Evolutionary conservation across 2,888 invertebrate genomes (phyloP).

Genomic region (Acheta domesticus): DNA sequence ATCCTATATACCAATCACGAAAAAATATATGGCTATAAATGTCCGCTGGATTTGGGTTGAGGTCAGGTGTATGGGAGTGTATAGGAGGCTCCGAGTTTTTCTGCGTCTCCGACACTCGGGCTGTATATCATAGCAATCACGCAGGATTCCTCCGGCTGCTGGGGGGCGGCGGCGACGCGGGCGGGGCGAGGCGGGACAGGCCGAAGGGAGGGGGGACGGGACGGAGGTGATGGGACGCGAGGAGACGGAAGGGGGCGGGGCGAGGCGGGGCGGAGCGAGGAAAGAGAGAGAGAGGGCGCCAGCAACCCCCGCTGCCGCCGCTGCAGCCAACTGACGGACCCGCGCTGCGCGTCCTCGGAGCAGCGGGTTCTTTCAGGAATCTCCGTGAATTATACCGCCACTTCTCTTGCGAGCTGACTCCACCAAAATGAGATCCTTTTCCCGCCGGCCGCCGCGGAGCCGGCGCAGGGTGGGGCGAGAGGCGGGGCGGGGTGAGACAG

Average conservation of each 20-base stretch:
- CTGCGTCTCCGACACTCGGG: slow-evolving; percentile 19
- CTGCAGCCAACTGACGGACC: background rate
- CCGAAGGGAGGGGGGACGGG: background rate
- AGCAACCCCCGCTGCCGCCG: background rate
- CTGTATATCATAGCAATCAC: slow-evolving; percentile 34
- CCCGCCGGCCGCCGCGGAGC: background rate
- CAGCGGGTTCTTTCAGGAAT: slow-evolving; percentile 35
- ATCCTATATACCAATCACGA: slow-evolving; percentile 32
- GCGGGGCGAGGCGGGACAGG: background rate
- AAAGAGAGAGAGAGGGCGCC: background rate
- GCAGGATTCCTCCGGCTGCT: slow-evolving; percentile 19
- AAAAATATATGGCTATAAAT: slow-evolving; percentile 38
- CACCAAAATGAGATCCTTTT: slow-evolving; percentile 18
- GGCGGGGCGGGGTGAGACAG: too few species aligned
- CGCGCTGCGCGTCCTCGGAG: background rate
- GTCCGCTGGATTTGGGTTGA: slow-evolving; percentile 38
- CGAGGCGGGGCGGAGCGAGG: background rate
- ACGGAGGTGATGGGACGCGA: too few species aligned
- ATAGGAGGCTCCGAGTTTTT: slow-evolving; percentile 1
- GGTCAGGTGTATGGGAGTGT: slow-evolving; percentile 32
- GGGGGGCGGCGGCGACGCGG: background rate
- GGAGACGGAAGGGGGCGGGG: background rate
- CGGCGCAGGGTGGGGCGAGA: background rate
- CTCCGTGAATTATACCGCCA: slow-evolving; percentile 34
- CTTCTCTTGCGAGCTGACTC: slow-evolving; percentile 10